Evolutionary conservation across 2,797 vertebrate genomes (phyloP), one percentile per base, ranked within the genome.

Genomic region (Salmo trutta): DNA sequence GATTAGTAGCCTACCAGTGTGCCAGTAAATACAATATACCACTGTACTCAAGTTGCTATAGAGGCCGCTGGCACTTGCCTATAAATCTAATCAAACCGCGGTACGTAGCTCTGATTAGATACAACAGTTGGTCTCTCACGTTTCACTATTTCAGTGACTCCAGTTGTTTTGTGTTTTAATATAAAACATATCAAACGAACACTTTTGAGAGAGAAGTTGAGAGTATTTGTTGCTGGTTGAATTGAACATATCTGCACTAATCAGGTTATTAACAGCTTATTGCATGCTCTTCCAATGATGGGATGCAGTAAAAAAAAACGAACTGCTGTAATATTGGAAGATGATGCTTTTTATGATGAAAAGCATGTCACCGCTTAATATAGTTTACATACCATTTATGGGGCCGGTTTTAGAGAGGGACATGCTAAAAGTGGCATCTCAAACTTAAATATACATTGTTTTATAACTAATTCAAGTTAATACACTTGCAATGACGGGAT

Each of bases 401-500:
- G 65, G 71, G 31, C 54, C 65, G 71, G 70, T 71, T 64, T 76
- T 73, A 75, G 65, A 36, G 62, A 19, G 56, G 33, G 70, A 76
- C 67, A 66, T n/a, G 41, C 81, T 88, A 87, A 81, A 88, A 86
- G 91, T 88, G 87, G 89, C 84, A 86, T 83, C 84, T 90, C 88
- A 87, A 89, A 90, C 89, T 89, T 94, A 91, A 93, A 90, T 81
- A 82, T 92, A 91, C 94, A 94, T 95, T 96, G 94, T 96, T 94
- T 94, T 94, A 94, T 93, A 94, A 93, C 94, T 96, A 96, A 97
- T 96, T 96, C 88, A 94, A 96, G 95, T 96, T 96, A 96, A 97
- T 96, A 94, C 94, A 96, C 94, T 94, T 94, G 95, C 96, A 96
- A 97, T 96, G 94, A 92, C 92, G 93, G 94, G 21, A 64, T 94